Conservation (phyloP, 2,113 vertebrate genomes). For the Cynoglossus semilaevis region DNA sequence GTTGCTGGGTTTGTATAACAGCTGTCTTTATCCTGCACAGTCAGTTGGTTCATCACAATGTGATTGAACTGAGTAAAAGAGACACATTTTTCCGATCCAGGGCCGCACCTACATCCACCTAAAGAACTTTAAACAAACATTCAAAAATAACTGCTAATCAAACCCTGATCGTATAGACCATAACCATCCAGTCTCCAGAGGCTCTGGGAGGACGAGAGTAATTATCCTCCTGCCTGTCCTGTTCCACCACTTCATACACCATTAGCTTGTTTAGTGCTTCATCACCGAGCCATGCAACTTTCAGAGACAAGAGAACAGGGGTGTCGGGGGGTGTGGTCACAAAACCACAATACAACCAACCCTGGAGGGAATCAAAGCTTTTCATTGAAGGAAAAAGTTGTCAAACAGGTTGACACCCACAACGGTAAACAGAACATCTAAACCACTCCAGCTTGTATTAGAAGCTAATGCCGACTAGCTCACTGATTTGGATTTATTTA, state of each 20-base stretch:
- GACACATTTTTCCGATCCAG: background rate
- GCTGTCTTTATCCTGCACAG: constrained; percentile 8
- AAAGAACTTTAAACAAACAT: background rate
- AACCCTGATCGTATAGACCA: background rate
- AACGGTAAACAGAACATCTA: background rate
- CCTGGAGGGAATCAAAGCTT: constrained; percentile 19
- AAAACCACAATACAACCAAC: background rate
- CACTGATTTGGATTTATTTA: too few relatives aligned
- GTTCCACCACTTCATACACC: constrained; percentile 24
- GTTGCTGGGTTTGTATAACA: constrained; percentile 39
- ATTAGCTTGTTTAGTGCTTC: background rate
- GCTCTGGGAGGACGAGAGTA: background rate
- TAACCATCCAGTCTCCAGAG: background rate
- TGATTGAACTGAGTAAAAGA: background rate
- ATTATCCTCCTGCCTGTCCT: constrained; percentile 20
- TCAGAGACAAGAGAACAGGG: constrained; percentile 16
- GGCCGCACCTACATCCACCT: background rate
- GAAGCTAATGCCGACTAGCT: too few relatives aligned
- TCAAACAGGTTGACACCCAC: constrained; percentile 24
- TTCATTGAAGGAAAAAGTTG: constrained; percentile 15
- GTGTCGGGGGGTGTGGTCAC: constrained; percentile 10
- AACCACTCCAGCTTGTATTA: too few relatives aligned
- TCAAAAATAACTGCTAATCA: background rate
- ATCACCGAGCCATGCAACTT: background rate
- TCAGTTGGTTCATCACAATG: constrained; percentile 6